Conservation (phyloP, 2,888 invertebrate species). For the Hecatera dysodea region DNA sequence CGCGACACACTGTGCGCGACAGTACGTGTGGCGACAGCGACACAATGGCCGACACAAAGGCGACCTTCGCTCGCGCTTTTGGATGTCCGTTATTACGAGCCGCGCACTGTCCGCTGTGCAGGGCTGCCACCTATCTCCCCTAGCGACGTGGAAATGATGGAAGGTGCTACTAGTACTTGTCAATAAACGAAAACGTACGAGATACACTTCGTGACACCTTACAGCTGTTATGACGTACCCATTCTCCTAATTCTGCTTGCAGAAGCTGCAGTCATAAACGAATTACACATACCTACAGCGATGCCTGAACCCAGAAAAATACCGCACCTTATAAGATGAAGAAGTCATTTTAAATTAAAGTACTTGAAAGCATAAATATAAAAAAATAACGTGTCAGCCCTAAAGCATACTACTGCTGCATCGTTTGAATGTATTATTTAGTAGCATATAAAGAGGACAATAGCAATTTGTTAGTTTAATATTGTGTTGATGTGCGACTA, state of each 20-base stretch:
- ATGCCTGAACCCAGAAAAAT: no score
- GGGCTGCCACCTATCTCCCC: slow-evolving; percentile 19
- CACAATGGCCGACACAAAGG: slow-evolving; percentile 6
- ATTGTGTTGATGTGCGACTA: slow-evolving; percentile 1
- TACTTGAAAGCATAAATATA: no score
- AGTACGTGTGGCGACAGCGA: background rate
- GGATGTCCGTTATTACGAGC: slow-evolving; percentile 24
- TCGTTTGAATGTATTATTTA: slow-evolving; percentile 11
- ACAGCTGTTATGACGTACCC: background rate
- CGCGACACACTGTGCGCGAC: no score
- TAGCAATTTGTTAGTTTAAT: slow-evolving; percentile 21
- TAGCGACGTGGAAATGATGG: no score
- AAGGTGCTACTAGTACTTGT: no score
- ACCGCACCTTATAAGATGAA: background rate
- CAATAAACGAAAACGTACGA: no score
- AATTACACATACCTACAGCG: background rate
- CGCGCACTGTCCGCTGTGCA: background rate
- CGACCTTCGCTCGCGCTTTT: slow-evolving; percentile 39
- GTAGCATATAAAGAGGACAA: slow-evolving; percentile 46
- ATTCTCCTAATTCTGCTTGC: no score
- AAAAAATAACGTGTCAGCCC: slow-evolving; percentile 25
- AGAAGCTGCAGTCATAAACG: background rate
- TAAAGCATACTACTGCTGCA: slow-evolving; percentile 1
- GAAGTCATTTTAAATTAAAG: background rate
- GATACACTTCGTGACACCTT: no score